Evolutionary conservation across 2,888 invertebrate species (phyloP), one percentile per base, ranked within the genome.

Genomic region (Linnaemya vulpina): DNA sequence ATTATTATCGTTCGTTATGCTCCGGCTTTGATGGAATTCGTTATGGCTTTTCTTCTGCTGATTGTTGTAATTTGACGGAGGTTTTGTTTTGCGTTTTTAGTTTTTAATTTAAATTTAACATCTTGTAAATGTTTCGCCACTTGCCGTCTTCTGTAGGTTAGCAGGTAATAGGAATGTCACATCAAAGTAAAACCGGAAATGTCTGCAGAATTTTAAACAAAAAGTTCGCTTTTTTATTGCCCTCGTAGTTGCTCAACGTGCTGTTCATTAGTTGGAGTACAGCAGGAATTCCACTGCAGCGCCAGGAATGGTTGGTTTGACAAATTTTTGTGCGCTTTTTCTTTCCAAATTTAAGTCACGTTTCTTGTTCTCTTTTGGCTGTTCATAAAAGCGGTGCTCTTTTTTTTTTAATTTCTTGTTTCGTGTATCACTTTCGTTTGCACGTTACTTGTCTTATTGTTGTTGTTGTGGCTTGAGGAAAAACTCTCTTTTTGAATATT

Each of bases 311-410:
- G 17, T 53, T 67, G n/a, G 11, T 62, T 76, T 84, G 80, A 80
- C 67, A 80, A 80, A 80, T 75, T 65, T n/a, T 43, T 46, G 43
- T 70, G 25, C 53, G 30, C 65, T 62, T 13, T 25, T 60, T 40
- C n/a, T 43, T 76, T 67, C 43, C 46, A 65, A 62, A 85, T 82
- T 70, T 65, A 76, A 75, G 85, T 85, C 85, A 85, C 85, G 85
- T 85, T 82, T 82, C 49, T 58, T 46, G 22, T 71, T 15, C 70
- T 71, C 55, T 49, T 9, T 71, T 73, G 70, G 10, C 75, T 76
- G 70, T 70, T 62, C 35, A 74, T 71, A 58, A 65, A 60, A 80
- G 55, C 51, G 53, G 51, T 22, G 53, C 43, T 62, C 65, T 35
- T 65, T 65, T 49, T 53, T 62, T 51, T 40, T 35, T 60, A 4